Base-by-base conservation (phyloP, 2,888 invertebrate species). In the Cyaniris semiargus region DNA sequence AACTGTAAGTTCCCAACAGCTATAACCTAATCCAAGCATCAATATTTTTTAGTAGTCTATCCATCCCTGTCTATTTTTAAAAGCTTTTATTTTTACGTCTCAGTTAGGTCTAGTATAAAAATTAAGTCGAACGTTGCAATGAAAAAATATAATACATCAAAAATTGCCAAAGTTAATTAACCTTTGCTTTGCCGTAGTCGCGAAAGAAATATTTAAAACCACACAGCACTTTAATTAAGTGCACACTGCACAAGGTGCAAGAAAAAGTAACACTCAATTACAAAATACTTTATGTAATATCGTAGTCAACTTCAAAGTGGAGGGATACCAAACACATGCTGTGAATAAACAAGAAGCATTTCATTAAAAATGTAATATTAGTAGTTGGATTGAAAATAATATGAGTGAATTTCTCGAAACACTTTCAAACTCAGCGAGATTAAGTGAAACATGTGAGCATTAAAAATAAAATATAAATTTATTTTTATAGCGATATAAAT, bases 301-400 rank as follows among this genome's bases (percentile, higher is more conserved):
- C 23, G 10, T 13, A 23, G 23, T 23, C 13, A 58, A 58, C n/a
- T 21, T 60, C 5, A 60, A 23, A 21, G 13, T 21, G 23, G 3
- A 60, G 13, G 4, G 27, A 27, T 23, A 23, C 13, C 15, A 27
- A 13, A 27, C 27, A 66, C 66, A 27, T 27, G 27, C 23, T 27
- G 27, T 66, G 6, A 66, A 66, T 27, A 23, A 60, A 60, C 60
- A 23, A 23, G 13, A 60, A 60, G 23, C 21, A 60, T 60, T 23
- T 60, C 27, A 60, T 60, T 60, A 27, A 66, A 66, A 27, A 27
- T 66, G 15, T 66, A 66, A 66, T 66, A 66, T 66, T 27, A 66
- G 15, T 1, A 15, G 5, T 10, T 21, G 27, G 27, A 60, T 60
- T 27, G 60, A 66, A 66, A 66, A 66, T 66, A 66, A 66, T 66